phyloP scores from a whole-genome alignment of 2,888 invertebrate genomes.

The Andricus curvator region DNA sequence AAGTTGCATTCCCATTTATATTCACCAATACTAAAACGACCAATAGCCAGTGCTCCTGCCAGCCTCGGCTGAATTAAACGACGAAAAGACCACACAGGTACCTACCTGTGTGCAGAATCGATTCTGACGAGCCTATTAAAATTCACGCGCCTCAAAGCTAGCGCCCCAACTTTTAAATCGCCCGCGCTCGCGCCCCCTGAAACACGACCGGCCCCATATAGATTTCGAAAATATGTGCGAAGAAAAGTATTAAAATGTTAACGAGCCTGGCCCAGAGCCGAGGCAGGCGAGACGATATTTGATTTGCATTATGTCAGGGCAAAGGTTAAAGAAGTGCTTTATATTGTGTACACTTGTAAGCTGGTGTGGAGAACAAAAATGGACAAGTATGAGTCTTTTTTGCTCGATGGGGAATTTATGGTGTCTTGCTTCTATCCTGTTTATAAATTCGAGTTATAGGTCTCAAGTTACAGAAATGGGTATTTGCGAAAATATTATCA shows the following conservation, averaged over 20 bases:
- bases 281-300: conserved; percentile 5
- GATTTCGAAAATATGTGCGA: conserved; percentile 35
- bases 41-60: conserved; percentile 28
- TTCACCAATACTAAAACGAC: conserved; percentile 53
- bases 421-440: conserved; percentile 2
- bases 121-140: conserved; percentile 51
- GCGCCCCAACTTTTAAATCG: conserved; percentile 29
- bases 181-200: not conserved
- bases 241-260: conserved; percentile 37
- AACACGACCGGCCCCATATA: conserved; percentile 3
- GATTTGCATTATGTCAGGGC: conserved; percentile 21
- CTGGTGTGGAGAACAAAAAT: conserved; percentile 5
- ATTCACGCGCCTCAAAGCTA: conserved; percentile 42
- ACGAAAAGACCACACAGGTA: conserved; percentile 54
- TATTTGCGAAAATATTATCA: not conserved
- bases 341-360: conserved; percentile 10
- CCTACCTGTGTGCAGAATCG: conserved; percentile 49
- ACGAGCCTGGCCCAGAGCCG: conserved; percentile 22
- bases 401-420: conserved; percentile 4
- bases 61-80: conserved; percentile 53
- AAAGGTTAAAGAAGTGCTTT: conserved; percentile 20
- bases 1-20: conserved; percentile 50
- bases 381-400: conserved; percentile 6
- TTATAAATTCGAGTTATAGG: conserved; percentile 5
- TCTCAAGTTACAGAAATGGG: conserved; percentile 23